Evolutionary conservation across 2,113 vertebrate species (phyloP).

Genomic region (Seriola rivoliana): DNA sequence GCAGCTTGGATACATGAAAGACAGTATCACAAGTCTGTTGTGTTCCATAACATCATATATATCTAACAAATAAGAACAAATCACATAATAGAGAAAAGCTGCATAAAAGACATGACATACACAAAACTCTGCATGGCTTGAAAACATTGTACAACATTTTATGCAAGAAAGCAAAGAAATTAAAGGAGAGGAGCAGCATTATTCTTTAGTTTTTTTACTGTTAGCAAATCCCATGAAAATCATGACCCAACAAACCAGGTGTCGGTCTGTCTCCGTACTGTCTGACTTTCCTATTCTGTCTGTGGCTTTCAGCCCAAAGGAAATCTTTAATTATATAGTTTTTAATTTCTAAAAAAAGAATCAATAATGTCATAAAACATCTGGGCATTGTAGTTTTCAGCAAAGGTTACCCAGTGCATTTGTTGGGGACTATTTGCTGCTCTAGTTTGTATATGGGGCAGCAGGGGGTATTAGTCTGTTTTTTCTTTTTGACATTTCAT

Average conservation of each 20-base stretch:
- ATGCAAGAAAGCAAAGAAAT: conserved; percentile 18
- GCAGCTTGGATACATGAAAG: not conserved
- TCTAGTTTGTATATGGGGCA: not conserved
- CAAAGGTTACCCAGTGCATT: no score
- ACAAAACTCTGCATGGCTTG: not conserved
- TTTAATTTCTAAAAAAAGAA: no score
- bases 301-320: not conserved
- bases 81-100: not conserved
- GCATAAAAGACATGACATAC: not conserved
- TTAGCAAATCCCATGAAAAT: not conserved
- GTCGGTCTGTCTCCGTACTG: not conserved
- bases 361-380: no score
- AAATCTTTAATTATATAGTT: no score
- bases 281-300: not conserved
- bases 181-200: not conserved
- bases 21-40: not conserved
- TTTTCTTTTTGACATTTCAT: not conserved
- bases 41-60: not conserved
- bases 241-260: not conserved
- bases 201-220: not conserved
- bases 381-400: no score
- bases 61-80: not conserved
- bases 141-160: conserved; percentile 4
- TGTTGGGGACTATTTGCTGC: not conserved
- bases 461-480: no score